phyloP scores from a whole-genome alignment of 2,888 invertebrate genomes.

The Pilophorus perplexus region DNA sequence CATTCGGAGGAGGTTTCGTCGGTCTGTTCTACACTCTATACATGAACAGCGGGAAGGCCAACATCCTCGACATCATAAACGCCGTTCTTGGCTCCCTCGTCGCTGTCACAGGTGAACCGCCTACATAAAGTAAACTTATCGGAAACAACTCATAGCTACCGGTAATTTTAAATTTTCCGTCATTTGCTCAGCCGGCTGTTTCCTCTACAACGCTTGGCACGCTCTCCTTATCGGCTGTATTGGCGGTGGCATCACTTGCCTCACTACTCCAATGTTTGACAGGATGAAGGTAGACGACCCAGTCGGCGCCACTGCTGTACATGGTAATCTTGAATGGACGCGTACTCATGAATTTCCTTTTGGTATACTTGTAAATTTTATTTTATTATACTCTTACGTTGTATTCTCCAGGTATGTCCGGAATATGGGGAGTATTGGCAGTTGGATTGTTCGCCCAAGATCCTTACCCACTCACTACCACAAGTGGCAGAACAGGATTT shows the following conservation, averaged over 20 bases:
- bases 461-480: conserved; percentile 76
- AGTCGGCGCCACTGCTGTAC: conserved; percentile 86
- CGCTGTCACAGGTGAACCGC: conserved; percentile 69
- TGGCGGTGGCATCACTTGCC: conserved; percentile 71
- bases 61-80: conserved; percentile 83
- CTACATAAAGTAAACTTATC: neutral
- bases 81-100: conserved; percentile 84
- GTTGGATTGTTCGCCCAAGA: conserved; percentile 87
- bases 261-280: conserved; percentile 73
- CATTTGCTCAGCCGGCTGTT: conserved; percentile 69
- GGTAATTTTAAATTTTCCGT: neutral
- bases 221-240: conserved; percentile 76
- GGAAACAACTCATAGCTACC: neutral
- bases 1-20: conserved; percentile 81
- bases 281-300: conserved; percentile 80
- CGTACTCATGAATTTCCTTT: neutral
- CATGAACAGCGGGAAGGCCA: conserved; percentile 68
- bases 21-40: conserved; percentile 65
- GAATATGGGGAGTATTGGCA: conserved; percentile 72
- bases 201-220: conserved; percentile 83
- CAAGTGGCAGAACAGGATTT: conserved; percentile 67
- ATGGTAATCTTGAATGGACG: conserved; percentile 61
- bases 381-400: neutral
- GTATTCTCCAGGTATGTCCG: conserved; percentile 52
- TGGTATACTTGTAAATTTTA: neutral